Evolutionary conservation across 1,140 invertebrate genomes (phyloP), one percentile per base, ranked within the genome.

Genomic region (Steinernema khuongi): DNA sequence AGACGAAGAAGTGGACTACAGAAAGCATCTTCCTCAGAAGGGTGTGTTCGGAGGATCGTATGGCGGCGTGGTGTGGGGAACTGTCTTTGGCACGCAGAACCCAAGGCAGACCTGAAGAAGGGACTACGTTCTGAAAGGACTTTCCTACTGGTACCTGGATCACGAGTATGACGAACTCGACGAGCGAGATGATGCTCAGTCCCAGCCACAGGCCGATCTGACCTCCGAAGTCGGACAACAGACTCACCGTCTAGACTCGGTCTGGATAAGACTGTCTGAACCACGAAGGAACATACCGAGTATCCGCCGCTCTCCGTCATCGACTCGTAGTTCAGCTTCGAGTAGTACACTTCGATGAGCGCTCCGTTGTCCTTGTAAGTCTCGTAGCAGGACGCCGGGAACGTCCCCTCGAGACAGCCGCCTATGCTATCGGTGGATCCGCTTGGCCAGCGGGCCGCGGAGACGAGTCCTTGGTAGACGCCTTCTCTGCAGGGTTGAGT

Each of bases 161-260:
- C n/a, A 22, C 19, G 17, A 76, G 44, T 14, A 77, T 29, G 18
- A 33, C 31, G 66, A 76, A 31, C 67, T 76, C 75, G 69, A 78
- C 50, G 18, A 76, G 31, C 7, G 75, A 77, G 26, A 76, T 44
- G 0, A 78, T 7, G 28, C 26, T 66, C 66, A 78, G 44, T 30
- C 78, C 76, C 50, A 77, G 30, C 76, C 76, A 77, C 71, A 77
- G 76, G 26, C 77, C 77, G 66, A 79, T 73, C 73, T 79, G 77
- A 28, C 77, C 77, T 68, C 77, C 77, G 36, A 79, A 77, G 31
- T 79, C 73, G 11, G 77, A 79, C 4, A 80, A 29, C 1, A 79
- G 67, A 1, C 43, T 80, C 30, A 70, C 43, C 22, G 80, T 11
- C 77, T 79, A 79, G 67, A 1, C 17, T 18, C 2, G 11, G n/a